Evolutionary conservation across 2,113 vertebrate species (phyloP).

Genomic region (Thunnus thynnus): DNA sequence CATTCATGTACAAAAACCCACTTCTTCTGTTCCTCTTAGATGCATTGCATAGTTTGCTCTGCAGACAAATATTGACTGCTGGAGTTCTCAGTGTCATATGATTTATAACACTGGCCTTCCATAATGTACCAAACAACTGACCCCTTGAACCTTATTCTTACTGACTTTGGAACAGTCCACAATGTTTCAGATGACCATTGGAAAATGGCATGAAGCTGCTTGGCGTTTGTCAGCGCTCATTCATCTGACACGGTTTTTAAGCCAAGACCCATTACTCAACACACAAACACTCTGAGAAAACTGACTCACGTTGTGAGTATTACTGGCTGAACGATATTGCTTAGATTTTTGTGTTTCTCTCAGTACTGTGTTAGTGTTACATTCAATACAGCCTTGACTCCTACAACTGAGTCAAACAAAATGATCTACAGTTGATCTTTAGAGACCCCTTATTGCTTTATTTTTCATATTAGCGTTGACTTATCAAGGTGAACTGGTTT

Average conservation of each 20-base stretch:
- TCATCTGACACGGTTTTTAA: slow-evolving; percentile 52
- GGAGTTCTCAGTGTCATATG: slow-evolving; percentile 50
- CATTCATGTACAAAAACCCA: background rate
- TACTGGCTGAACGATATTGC: background rate
- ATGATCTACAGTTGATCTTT: background rate
- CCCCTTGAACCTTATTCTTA: slow-evolving; percentile 38
- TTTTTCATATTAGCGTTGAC: background rate
- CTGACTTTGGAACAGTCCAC: slow-evolving; percentile 33
- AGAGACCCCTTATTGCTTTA: background rate
- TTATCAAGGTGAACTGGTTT: slow-evolving; percentile 43
- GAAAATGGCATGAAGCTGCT: slow-evolving; percentile 14
- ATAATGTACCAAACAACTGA: slow-evolving; percentile 52
- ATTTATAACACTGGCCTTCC: slow-evolving; percentile 65
- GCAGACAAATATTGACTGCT: slow-evolving; percentile 57
- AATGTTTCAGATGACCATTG: slow-evolving; percentile 18
- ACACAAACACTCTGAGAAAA: background rate
- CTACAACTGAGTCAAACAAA: too few species aligned
- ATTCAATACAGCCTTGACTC: too few species aligned
- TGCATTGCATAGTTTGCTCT: slow-evolving; percentile 36
- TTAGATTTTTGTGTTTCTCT: background rate
- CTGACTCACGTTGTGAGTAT: background rate
- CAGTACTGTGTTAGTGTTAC: too few species aligned
- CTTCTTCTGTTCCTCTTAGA: background rate
- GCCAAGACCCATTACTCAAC: slow-evolving; percentile 37
- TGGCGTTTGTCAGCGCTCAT: slow-evolving; percentile 60